phyloP scores from a whole-genome alignment of 2,797 vertebrate genomes.

The Periophthalmus magnuspinnatus region DNA sequence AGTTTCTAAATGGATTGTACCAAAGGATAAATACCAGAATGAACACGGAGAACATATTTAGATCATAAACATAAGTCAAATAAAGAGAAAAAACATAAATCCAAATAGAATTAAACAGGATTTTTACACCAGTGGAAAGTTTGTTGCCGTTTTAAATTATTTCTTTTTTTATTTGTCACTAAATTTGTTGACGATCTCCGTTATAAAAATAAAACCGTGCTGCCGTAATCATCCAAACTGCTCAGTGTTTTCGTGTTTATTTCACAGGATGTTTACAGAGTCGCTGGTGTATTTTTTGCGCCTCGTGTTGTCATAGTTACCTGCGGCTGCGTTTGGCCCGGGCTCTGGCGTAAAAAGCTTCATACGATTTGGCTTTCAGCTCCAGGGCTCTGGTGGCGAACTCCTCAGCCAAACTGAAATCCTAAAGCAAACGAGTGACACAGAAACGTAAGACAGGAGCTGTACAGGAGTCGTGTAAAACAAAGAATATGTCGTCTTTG shows the following conservation, averaged over 20 bases:
- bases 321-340: conserved; percentile 96
- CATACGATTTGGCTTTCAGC: conserved; percentile 95
- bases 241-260: neutral
- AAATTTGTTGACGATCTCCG: too few relatives aligned
- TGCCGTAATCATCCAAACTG: neutral
- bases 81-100: too few relatives aligned
- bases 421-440: conserved; percentile 60
- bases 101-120: too few relatives aligned
- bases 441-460: neutral
- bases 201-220: too few relatives aligned
- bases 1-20: neutral
- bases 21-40: neutral
- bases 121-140: neutral
- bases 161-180: too few relatives aligned
- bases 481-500: neutral
- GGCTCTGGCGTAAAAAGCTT: conserved; percentile 95
- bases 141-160: neutral
- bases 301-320: conserved; percentile 71
- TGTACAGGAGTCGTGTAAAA: neutral
- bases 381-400: conserved; percentile 96
- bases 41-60: neutral
- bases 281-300: neutral
- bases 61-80: neutral
- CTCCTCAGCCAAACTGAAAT: conserved; percentile 94
- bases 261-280: neutral